Conservation (phyloP, 1,140 invertebrate species). For the Pseudachorutes palmiensis region DNA sequence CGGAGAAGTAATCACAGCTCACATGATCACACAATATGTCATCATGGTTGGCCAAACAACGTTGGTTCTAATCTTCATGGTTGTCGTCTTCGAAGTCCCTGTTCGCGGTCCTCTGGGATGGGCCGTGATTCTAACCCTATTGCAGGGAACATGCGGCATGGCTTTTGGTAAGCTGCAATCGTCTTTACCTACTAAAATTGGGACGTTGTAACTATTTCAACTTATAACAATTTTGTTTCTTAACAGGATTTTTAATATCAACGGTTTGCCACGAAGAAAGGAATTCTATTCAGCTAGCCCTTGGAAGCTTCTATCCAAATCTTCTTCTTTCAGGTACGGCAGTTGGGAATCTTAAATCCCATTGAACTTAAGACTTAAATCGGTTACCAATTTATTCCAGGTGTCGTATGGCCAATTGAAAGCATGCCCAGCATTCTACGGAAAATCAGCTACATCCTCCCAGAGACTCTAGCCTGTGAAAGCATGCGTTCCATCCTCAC, state of each 20-base stretch:
- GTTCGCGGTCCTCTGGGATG: slow-evolving; percentile 65
- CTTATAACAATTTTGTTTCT: slow-evolving; percentile 17
- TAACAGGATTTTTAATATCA: slow-evolving; percentile 52
- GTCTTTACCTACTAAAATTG: slow-evolving; percentile 12
- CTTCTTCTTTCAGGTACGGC: slow-evolving; percentile 74
- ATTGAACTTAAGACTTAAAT: background rate
- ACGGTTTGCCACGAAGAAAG: slow-evolving; percentile 78
- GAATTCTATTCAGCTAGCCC: slow-evolving; percentile 81
- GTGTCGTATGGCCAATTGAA: slow-evolving; percentile 86
- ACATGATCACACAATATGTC: slow-evolving; percentile 84
- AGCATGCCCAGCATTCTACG: slow-evolving; percentile 78
- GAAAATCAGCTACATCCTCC: slow-evolving; percentile 67
- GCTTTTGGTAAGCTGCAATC: slow-evolving; percentile 59
- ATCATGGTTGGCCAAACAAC: slow-evolving; percentile 87
- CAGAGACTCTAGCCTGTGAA: slow-evolving; percentile 82
- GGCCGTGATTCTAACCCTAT: slow-evolving; percentile 65
- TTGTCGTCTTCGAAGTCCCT: slow-evolving; percentile 71
- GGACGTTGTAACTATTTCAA: background rate
- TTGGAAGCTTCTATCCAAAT: slow-evolving; percentile 88
- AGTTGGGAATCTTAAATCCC: slow-evolving; percentile 10
- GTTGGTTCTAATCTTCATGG: slow-evolving; percentile 72
- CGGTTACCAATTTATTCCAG: slow-evolving; percentile 44
- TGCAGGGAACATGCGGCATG: slow-evolving; percentile 82
- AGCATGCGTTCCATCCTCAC: slow-evolving; percentile 79
- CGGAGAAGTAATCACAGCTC: slow-evolving; percentile 80